These are phyloP conservation scores for Folsomia candida DNA, from an alignment of 2,888 invertebrate species.

Conservation along the genomic window DNA sequence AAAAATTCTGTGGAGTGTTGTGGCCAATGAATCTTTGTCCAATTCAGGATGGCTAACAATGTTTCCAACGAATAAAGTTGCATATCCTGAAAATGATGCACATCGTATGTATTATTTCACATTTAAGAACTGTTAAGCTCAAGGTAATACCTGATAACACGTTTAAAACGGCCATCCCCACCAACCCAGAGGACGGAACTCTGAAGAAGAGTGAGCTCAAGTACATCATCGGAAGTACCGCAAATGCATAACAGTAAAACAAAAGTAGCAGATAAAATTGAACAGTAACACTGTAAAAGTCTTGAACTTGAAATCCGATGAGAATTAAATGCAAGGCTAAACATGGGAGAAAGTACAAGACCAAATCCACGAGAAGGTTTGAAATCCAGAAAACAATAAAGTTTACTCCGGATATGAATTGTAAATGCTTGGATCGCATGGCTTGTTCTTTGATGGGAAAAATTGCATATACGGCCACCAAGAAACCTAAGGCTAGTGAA, in stretches of 20 bases:
- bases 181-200: constrained; percentile 31
- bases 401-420: constrained; percentile 69
- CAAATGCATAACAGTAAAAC: constrained; percentile 57
- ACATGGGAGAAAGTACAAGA: constrained; percentile 63
- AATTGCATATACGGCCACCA: constrained; percentile 57
- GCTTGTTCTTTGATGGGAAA: constrained; percentile 66
- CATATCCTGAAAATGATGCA: constrained; percentile 68
- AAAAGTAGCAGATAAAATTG: constrained; percentile 54
- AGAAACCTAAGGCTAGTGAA: constrained; percentile 71
- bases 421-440: constrained; percentile 67
- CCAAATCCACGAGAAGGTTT: constrained; percentile 67
- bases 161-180: constrained; percentile 29
- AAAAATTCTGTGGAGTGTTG: constrained; percentile 65
- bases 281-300: constrained; percentile 35
- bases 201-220: constrained; percentile 24
- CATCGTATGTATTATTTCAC: neutral
- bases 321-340: constrained; percentile 63
- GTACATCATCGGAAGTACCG: constrained; percentile 29
- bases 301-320: constrained; percentile 37
- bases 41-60: constrained; percentile 65
- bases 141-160: constrained; percentile 34
- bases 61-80: constrained; percentile 68
- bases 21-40: constrained; percentile 61
- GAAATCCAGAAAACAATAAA: constrained; percentile 68
- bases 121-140: neutral